These are phyloP conservation scores for Parauchenoglanis ngamensis DNA, from an alignment of 2,797 vertebrate species.

Conservation along the genomic window DNA sequence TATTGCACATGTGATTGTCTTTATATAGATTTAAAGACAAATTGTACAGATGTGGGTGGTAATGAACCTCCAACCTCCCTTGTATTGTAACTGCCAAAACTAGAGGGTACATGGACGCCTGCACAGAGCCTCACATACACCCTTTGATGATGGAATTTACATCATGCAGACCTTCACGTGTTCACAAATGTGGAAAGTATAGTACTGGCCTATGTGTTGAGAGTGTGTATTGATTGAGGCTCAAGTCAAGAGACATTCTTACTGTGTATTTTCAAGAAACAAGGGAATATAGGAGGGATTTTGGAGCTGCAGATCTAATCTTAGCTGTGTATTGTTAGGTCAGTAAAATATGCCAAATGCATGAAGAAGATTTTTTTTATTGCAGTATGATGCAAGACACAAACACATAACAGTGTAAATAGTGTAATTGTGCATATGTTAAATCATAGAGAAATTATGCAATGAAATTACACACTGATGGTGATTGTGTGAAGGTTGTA, in stretches of 20 bases:
- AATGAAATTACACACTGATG: neutral
- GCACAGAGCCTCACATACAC: too few relatives aligned
- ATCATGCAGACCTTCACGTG: too few relatives aligned
- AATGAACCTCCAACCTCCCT: too few relatives aligned
- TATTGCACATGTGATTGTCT: too few relatives aligned
- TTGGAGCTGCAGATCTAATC: neutral
- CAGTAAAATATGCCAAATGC: neutral
- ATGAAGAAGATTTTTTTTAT: neutral
- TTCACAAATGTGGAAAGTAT: too few relatives aligned
- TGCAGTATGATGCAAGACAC: neutral
- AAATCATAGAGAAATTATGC: neutral
- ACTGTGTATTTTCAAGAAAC: neutral
- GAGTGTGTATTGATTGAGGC: neutral
- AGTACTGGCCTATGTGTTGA: neutral
- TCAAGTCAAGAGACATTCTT: neutral
- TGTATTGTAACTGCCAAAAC: too few relatives aligned
- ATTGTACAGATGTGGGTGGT: too few relatives aligned
- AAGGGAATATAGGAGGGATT: neutral
- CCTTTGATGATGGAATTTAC: too few relatives aligned
- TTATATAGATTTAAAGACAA: too few relatives aligned
- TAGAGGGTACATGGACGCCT: too few relatives aligned
- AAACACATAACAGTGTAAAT: neutral
- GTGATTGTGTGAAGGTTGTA: neutral
- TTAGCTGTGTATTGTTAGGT: neutral
- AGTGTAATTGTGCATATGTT: neutral